A percentile compares a stretch with the other conserved stretches of the same genome.
Evolutionary conservation across 2,113 vertebrate species (phyloP).

Genomic region (Apteryx mantelli): DNA sequence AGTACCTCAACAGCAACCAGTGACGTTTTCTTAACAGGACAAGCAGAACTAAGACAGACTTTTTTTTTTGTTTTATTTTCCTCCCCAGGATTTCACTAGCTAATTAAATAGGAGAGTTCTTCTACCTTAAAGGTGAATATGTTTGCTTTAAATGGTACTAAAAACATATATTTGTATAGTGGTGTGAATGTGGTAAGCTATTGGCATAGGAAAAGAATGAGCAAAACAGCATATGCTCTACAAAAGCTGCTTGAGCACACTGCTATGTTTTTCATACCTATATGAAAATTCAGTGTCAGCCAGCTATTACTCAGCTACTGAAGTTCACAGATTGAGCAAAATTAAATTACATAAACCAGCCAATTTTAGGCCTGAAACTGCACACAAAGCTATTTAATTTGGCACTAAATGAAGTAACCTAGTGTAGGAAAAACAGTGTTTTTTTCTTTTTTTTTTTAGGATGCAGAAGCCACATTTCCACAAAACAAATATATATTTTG

Average conservation of each 20-base stretch:
- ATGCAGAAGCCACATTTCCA: neutral
- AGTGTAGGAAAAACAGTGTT: rapidly evolving
- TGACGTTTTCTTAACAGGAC: neutral
- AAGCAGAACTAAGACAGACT: neutral
- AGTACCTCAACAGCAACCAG: neutral
- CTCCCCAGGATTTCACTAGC: neutral
- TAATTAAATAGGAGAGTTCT: neutral
- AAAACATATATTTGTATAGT: neutral
- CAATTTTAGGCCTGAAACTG: neutral
- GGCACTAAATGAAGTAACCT: neutral
- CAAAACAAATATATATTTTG: neutral
- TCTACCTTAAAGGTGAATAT: neutral
- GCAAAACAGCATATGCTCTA: neutral
- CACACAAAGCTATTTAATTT: neutral
- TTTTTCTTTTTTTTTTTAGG: neutral
- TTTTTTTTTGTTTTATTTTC: neutral
- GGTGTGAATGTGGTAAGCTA: neutral
- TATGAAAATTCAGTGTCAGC: neutral
- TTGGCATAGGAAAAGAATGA: neutral
- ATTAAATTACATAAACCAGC: neutral
- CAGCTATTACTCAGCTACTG: neutral
- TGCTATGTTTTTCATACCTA: neutral
- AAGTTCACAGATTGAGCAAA: neutral
- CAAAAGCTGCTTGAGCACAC: neutral
- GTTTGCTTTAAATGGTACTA: neutral